phyloP scores from a whole-genome alignment of 2,113 vertebrate species.

The Seriola rivoliana region DNA sequence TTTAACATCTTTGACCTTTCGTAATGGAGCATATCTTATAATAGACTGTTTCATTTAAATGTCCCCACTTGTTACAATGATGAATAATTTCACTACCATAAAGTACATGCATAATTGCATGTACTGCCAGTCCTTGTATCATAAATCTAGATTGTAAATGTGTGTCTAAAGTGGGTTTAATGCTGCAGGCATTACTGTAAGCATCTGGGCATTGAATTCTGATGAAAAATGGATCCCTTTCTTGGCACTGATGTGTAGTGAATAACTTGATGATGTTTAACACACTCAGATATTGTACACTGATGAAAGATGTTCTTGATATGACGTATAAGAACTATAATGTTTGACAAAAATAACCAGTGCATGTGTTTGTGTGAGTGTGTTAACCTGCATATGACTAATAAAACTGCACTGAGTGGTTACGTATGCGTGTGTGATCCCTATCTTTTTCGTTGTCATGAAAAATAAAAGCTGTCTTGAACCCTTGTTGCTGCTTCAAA shows the following conservation, averaged over 20 bases:
- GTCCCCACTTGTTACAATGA: not conserved
- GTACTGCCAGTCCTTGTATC: not conserved
- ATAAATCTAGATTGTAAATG: not conserved
- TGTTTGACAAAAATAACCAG: not conserved
- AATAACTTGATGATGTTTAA: too few species aligned
- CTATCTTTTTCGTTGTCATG: not conserved
- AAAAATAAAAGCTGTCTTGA: slow-evolving; percentile 8
- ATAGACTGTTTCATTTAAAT: not conserved
- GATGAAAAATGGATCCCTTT: not conserved
- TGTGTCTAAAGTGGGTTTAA: not conserved
- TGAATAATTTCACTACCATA: not conserved
- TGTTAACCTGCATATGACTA: too few species aligned
- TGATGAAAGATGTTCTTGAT: not conserved
- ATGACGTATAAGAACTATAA: not conserved
- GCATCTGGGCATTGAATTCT: not conserved
- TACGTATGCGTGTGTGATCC: not conserved
- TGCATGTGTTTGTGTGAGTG: not conserved
- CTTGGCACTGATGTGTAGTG: not conserved
- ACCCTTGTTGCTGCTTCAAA: slow-evolving; percentile 19
- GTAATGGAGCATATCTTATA: not conserved
- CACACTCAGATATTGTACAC: not conserved
- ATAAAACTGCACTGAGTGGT: too few species aligned
- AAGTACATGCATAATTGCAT: not conserved
- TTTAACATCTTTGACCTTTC: not conserved
- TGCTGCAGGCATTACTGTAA: not conserved